Percentiles rank a stretch among this genome's conserved stretches.
Conservation (phyloP, 35 echinoderm and acorn worm genomes). For the Chiridota heheva region DNA sequence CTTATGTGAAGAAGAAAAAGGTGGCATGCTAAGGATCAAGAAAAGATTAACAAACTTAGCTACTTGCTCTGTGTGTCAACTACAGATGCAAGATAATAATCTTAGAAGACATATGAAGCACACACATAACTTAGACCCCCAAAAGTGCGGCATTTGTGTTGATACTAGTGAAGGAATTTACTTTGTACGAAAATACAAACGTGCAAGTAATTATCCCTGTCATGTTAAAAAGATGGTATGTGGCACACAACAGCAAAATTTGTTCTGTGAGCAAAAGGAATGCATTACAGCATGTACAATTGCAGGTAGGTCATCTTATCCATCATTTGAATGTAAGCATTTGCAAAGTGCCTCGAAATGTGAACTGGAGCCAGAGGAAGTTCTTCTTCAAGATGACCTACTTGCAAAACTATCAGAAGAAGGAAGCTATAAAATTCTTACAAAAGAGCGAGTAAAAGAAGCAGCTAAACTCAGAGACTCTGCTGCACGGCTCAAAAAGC, state of each 20-base stretch:
- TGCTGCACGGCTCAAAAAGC: neutral
- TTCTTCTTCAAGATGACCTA: neutral
- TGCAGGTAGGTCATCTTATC: neutral
- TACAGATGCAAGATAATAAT: neutral
- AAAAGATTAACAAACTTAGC: neutral
- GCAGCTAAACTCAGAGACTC: neutral
- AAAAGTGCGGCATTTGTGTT: neutral
- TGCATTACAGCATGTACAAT: neutral
- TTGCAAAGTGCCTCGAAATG: neutral
- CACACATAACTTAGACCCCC: neutral
- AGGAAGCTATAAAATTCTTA: neutral
- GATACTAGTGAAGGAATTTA: neutral
- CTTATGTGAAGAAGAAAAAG: neutral
- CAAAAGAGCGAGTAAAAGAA: neutral
- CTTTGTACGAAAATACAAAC: slow-evolving; percentile 4
- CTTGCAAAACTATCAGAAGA: neutral
- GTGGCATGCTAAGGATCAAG: neutral
- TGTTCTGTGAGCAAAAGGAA: neutral
- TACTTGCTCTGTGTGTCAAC: neutral
- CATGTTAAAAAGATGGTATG: slow-evolving; percentile 15
- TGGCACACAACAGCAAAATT: neutral
- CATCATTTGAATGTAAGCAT: neutral
- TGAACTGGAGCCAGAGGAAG: neutral
- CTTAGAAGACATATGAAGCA: neutral
- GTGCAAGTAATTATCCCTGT: neutral